Evolutionary conservation across 2,797 vertebrate species (phyloP), one percentile per base, ranked within the genome.

Genomic region (Coregonus suidteri): DNA sequence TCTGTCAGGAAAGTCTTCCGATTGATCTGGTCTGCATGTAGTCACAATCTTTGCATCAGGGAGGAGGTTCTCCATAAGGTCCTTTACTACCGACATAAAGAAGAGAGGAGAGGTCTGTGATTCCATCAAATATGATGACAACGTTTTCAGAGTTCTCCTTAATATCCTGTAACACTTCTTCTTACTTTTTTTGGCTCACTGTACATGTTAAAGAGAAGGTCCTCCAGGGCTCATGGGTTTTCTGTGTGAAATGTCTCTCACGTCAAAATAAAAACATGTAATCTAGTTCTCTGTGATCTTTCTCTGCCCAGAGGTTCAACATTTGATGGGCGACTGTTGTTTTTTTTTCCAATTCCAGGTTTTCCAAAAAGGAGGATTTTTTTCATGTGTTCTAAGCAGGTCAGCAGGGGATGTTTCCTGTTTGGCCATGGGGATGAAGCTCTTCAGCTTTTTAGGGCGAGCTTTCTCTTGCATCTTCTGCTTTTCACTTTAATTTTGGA

Each of bases 41-140:
- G 74, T 72, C 7, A 87, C 52, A 59, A 87, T 72, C 77, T 83
- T 87, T 7, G 83, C 83, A 6, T 84, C 73, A 64, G 66, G 71
- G 6, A 85, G 59, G 1, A 85, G 59, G 53, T 41, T 68, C 41
- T 77, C 0, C 18, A 79, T 13, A 37, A 84, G 76, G 1, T 52
- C 71, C 25, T 6, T 4, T 4, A 87, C 11, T 6, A 73, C 7
- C 0, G 34, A 59, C 6, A n/a, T n/a, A n/a, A n/a, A n/a, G n/a
- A n/a, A 73, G 56, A 6, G 34, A 3, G 1, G 64, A 3, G 4
- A 79, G 53, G 52, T 73, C 47, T 30, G 0, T 68, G 47, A 78
- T 37, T 4, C 82, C 82, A 81, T 87, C 86, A 73, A 87, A 76
- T 59, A 85, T 62, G 15, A 85, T 54, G 4, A 80, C n/a, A 15